Evolutionary conservation across 1,140 invertebrate species (phyloP).

Genomic region (Achroia grisella): DNA sequence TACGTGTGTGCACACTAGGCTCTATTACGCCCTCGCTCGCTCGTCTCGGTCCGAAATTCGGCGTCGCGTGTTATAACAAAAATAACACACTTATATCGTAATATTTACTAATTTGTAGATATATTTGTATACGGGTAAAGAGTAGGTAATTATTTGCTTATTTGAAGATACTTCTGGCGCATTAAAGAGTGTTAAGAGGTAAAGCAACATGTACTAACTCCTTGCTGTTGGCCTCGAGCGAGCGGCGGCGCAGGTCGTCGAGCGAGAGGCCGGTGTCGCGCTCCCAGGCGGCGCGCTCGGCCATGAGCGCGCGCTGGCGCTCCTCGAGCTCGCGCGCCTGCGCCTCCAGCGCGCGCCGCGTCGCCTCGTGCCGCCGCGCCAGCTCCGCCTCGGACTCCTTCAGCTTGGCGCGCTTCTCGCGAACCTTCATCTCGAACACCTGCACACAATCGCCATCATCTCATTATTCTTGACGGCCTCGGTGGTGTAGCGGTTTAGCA

Average conservation of each 20-base stretch:
- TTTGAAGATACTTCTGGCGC: too few relatives aligned
- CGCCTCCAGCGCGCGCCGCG: conserved; percentile 82
- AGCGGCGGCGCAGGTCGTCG: conserved; percentile 87
- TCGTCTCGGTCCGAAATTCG: too few relatives aligned
- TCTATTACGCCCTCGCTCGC: too few relatives aligned
- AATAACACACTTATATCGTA: too few relatives aligned
- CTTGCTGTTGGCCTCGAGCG: conserved; percentile 90
- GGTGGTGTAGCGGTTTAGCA: too few relatives aligned
- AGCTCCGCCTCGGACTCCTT: conserved; percentile 93
- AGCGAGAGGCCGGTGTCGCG: conserved; percentile 90
- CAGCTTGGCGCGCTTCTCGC: conserved; percentile 94
- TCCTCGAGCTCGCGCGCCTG: conserved; percentile 94
- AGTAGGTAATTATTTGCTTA: too few relatives aligned
- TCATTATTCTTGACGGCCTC: too few relatives aligned
- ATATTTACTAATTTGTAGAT: too few relatives aligned
- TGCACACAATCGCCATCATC: conserved; percentile 19
- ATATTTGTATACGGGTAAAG: too few relatives aligned
- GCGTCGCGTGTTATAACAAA: too few relatives aligned
- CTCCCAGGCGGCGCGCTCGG: conserved; percentile 93
- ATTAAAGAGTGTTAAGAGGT: background rate
- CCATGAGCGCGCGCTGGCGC: conserved; percentile 87
- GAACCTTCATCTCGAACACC: conserved; percentile 87
- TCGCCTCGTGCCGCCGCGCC: conserved; percentile 78
- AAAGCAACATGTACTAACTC: conserved; percentile 77
- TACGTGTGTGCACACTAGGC: too few relatives aligned